A percentile compares a stretch with the other conserved stretches of the same genome.
Evolutionary conservation across 2,888 invertebrate species (phyloP).

Genomic region (Helleia helle): DNA sequence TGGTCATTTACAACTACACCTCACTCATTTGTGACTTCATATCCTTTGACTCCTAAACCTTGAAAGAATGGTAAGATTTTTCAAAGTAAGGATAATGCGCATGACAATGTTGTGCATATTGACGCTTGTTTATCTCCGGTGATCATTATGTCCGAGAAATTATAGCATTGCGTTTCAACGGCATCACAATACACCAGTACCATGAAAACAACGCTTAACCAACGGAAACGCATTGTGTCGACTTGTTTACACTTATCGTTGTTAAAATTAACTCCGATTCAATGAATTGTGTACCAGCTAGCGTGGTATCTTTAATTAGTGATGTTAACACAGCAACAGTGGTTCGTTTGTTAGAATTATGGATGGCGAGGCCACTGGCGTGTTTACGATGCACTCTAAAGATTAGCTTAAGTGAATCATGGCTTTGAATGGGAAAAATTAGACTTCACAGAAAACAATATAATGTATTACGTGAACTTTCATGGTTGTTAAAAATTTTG

Average conservation of each 20-base stretch:
- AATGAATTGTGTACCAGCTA: conserved; percentile 35
- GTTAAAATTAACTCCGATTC: conserved; percentile 47
- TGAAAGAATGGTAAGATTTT: too few species aligned
- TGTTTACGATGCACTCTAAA: conserved; percentile 1
- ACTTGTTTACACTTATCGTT: conserved; percentile 49
- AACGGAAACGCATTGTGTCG: conserved; percentile 32
- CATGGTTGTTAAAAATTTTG: too few species aligned
- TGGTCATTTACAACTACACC: too few species aligned
- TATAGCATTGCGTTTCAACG: neutral
- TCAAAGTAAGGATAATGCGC: too few species aligned
- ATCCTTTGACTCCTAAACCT: too few species aligned
- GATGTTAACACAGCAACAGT: conserved; percentile 22
- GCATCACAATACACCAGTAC: neutral
- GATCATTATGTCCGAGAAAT: conserved; percentile 2
- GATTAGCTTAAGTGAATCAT: neutral
- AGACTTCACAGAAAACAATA: too few species aligned
- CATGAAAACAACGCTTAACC: conserved; percentile 3
- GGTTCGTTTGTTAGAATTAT: conserved; percentile 14
- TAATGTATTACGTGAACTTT: too few species aligned
- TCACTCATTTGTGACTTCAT: too few species aligned
- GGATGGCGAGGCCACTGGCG: conserved; percentile 19
- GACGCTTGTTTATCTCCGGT: neutral
- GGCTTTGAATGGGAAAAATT: neutral
- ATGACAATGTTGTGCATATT: neutral
- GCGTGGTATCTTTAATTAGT: conserved; percentile 38